A percentile compares a stretch with the other conserved stretches of the same genome.
Conservation (phyloP, 2,888 invertebrate genomes). For the Drosophila falleni region DNA sequence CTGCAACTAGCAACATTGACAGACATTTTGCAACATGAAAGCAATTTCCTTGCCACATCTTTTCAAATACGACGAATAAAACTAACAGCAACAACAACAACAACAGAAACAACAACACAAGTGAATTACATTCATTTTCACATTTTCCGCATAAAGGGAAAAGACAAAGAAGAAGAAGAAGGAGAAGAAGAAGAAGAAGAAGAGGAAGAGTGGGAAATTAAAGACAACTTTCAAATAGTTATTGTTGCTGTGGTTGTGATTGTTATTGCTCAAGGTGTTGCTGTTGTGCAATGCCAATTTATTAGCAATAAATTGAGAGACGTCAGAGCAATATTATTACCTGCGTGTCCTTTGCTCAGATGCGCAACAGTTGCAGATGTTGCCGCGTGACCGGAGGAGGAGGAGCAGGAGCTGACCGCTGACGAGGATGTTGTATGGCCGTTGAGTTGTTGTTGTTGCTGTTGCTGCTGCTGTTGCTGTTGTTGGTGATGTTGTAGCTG, state of each 20-base stretch:
- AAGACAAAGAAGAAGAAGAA: too few species aligned
- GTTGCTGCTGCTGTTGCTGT: constrained; percentile 44
- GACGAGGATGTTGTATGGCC: constrained; percentile 55
- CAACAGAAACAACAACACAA: constrained; percentile 34
- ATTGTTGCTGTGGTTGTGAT: constrained; percentile 7
- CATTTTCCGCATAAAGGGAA: constrained; percentile 69
- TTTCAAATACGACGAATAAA: constrained; percentile 15
- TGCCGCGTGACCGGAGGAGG: constrained; percentile 56
- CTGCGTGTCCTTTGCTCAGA: constrained; percentile 72
- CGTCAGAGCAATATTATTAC: constrained; percentile 59
- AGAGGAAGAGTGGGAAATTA: constrained; percentile 6
- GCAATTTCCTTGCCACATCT: constrained; percentile 62
- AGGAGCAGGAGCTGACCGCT: constrained; percentile 50
- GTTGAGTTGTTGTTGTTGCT: constrained; percentile 52
- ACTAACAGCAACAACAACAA: constrained; percentile 25
- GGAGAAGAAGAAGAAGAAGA: background rate
- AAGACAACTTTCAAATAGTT: constrained; percentile 54
- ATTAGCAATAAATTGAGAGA: constrained; percentile 52
- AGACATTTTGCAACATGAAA: constrained; percentile 52
- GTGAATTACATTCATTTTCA: constrained; percentile 74
- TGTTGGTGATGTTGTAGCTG: constrained; percentile 51
- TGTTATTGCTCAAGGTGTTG: constrained; percentile 35
- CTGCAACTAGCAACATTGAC: constrained; percentile 48
- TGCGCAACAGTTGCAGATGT: constrained; percentile 77
- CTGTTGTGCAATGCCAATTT: constrained; percentile 63